Base-by-base conservation (phyloP, 2,888 invertebrate species). In the Sesamia inferens region DNA sequence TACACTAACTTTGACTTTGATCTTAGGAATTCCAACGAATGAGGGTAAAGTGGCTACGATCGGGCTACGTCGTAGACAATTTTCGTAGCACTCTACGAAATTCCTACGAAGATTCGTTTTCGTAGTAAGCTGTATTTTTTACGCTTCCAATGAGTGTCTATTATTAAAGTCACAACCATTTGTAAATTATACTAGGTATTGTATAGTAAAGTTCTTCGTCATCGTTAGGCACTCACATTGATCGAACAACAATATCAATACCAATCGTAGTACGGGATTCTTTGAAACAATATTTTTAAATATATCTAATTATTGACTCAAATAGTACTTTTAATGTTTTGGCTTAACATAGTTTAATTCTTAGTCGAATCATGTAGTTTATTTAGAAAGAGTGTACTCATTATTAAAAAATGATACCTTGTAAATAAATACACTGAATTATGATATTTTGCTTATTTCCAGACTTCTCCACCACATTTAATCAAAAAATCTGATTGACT, bases 1-100 rank as follows among this genome's bases (percentile, higher is more conserved):
- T 79, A 61, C 63, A 71, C 76, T 74, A 87, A 88, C 83, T 90
- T 88, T 42, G 65, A 78, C 78, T 79, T 80, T 39, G 54, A 63
- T 78, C 78, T 78, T 72, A 73, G 55, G 16, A 65, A 62, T 78
- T 78, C 39, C 65, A 57, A 68, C 78, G 61, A 78, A 82, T 78
- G 55, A 82, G 42, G 67, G 48, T 61, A 54, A 47, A 42, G 57
- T 42, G 51, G 51, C 78, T 81, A 70, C 70, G 70, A 76, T 16
- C 47, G 19, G 10, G 76, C 74, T 75, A 78, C 76, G 81, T 2
- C 76, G 77, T 78, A 75, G 81, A 47, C 42, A 31, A 19, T 54
- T 55, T 8, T 64, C 81, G 81, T 78, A 81, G 76, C 65, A 48
- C 6, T 19, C 76, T 78, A 76, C 76, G 76, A 48, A 31, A n/a